Percentiles rank a stretch among this genome's conserved stretches.
Evolutionary conservation across 2,888 invertebrate genomes (phyloP).

Genomic region (Cynaeus angustus): DNA sequence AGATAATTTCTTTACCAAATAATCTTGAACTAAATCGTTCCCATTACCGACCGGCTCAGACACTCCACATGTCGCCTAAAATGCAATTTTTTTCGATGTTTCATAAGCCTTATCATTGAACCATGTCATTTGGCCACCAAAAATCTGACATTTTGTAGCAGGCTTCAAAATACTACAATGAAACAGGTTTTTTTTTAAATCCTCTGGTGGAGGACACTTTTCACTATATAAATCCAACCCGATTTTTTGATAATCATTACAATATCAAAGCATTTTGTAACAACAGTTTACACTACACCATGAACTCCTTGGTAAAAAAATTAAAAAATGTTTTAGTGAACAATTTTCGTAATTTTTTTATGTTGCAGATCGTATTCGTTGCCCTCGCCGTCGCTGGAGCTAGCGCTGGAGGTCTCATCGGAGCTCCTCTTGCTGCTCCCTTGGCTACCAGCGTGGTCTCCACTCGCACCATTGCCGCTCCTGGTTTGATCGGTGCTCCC

Average conservation of each 20-base stretch:
- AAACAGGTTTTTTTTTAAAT: constrained; percentile 44
- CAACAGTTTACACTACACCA: constrained; percentile 33
- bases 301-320: constrained; percentile 39
- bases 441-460: constrained; percentile 29
- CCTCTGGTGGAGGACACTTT: constrained; percentile 38
- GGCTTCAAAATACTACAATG: constrained; percentile 29
- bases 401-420: constrained; percentile 32
- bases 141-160: constrained; percentile 29
- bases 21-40: no score
- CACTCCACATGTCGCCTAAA: background rate
- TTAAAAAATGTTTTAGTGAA: background rate
- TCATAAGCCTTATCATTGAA: constrained; percentile 37
- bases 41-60: background rate
- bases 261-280: constrained; percentile 23
- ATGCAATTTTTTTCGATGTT: constrained; percentile 33
- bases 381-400: constrained; percentile 30
- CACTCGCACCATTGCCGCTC: constrained; percentile 19
- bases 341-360: background rate
- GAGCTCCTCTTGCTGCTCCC: constrained; percentile 26
- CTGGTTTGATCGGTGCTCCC: no score
- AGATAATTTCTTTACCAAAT: no score
- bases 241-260: constrained; percentile 3
- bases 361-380: constrained; percentile 30
- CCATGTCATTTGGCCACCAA: background rate
- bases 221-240: constrained; percentile 28